Evolutionary conservation across 2,888 invertebrate species (phyloP).

Genomic region (Patella pellucida): DNA sequence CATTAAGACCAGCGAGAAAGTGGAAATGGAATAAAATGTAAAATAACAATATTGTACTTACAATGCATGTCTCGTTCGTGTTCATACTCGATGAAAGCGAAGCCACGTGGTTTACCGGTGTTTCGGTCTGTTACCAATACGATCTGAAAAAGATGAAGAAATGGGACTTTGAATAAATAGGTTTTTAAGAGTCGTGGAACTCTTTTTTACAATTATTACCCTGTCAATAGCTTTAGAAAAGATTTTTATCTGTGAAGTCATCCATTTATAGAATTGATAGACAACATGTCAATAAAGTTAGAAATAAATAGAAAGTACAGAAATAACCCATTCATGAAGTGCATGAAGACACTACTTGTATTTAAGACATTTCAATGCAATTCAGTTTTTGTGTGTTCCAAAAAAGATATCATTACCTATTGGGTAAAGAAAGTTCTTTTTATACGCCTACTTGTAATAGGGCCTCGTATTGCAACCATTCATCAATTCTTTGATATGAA

Average conservation of each 20-base stretch:
- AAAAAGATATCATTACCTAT: too few species aligned
- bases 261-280: slow-evolving; percentile 1
- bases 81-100: slow-evolving; percentile 99
- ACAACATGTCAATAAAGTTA: neutral
- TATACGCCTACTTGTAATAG: too few species aligned
- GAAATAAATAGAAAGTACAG: neutral
- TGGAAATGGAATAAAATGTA: neutral
- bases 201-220: too few species aligned
- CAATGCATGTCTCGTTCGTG: slow-evolving; percentile 99
- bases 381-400: too few species aligned
- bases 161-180: too few species aligned
- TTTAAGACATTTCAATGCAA: too few species aligned
- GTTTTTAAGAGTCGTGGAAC: too few species aligned
- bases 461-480: too few species aligned
- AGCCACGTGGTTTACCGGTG: slow-evolving; percentile 94
- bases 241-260: neutral
- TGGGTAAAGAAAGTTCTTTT: too few species aligned
- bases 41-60: slow-evolving; percentile 77
- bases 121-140: slow-evolving; percentile 88
- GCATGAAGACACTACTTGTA: too few species aligned
- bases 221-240: neutral
- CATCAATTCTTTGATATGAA: too few species aligned
- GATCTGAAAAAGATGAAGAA: slow-evolving; percentile 78
- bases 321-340: too few species aligned
- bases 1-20: neutral